Conservation (phyloP, 2,888 invertebrate species). For the Reticulitermes lucifugus region DNA sequence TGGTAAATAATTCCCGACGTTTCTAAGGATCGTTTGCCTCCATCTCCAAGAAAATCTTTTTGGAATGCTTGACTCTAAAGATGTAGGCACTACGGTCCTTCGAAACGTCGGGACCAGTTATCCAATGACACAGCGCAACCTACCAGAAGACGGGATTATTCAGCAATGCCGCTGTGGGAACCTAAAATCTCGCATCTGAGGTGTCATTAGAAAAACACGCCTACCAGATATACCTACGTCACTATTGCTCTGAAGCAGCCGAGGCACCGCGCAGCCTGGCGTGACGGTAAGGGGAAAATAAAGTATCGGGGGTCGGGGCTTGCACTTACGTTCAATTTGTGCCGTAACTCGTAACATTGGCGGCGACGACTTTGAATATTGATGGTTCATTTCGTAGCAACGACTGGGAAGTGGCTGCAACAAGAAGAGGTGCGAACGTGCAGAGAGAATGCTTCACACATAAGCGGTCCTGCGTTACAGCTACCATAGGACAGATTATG, state of each 20-base stretch:
- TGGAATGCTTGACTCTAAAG: too few relatives aligned
- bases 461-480: too few relatives aligned
- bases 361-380: conserved; percentile 12
- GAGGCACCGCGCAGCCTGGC: not conserved
- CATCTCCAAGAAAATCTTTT: too few relatives aligned
- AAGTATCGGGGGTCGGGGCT: not conserved
- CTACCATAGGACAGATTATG: not conserved
- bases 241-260: not conserved
- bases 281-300: not conserved
- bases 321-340: conserved; percentile 7
- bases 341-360: not conserved
- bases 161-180: too few relatives aligned
- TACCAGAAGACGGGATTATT: too few relatives aligned
- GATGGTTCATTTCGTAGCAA: not conserved
- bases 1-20: too few relatives aligned
- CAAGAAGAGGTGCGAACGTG: not conserved
- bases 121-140: too few relatives aligned
- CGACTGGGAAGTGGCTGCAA: not conserved
- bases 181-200: too few relatives aligned
- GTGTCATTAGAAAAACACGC: too few relatives aligned
- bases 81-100: too few relatives aligned
- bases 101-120: too few relatives aligned
- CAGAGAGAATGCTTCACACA: not conserved
- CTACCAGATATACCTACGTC: not conserved
- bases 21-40: too few relatives aligned